Percentiles rank a stretch among this genome's conserved stretches.
phyloP scores from a whole-genome alignment of 1,140 invertebrate species.

The Rhynchophorus ferrugineus region DNA sequence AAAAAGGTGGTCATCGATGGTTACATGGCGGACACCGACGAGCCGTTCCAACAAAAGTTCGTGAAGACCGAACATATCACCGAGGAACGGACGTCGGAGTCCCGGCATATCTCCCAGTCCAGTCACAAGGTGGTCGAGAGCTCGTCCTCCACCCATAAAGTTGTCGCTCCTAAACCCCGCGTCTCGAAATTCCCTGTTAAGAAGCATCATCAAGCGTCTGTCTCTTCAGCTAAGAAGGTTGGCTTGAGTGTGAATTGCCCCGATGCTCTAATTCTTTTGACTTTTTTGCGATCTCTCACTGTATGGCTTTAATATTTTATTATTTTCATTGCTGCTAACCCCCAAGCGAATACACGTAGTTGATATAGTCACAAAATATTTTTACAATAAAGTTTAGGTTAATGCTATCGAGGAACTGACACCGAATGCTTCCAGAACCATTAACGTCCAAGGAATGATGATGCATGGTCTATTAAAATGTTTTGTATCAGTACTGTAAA shows the following conservation, averaged over 20 bases:
- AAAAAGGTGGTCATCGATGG: constrained; percentile 46
- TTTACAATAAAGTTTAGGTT: neutral
- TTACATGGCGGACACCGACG: constrained; percentile 67
- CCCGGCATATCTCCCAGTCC: constrained; percentile 29
- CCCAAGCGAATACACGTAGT: neutral
- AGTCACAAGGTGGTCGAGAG: constrained; percentile 23
- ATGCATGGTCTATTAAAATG: no score
- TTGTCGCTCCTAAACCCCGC: constrained; percentile 25
- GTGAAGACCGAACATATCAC: constrained; percentile 32
- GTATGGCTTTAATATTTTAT: neutral
- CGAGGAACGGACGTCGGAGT: constrained; percentile 32
- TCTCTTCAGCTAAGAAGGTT: constrained; percentile 39
- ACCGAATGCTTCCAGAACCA: no score
- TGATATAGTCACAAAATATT: neutral
- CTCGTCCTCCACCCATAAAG: constrained; percentile 27
- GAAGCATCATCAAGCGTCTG: constrained; percentile 25
- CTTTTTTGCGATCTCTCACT: neutral
- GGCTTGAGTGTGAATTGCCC: constrained; percentile 22
- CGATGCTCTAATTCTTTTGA: neutral
- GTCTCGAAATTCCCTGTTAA: constrained; percentile 29
- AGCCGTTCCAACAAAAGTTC: constrained; percentile 45
- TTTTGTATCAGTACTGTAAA: neutral
- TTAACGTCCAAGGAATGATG: no score
- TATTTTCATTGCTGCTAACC: no score
- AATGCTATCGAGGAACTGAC: no score